Percentiles rank a stretch among this genome's conserved stretches.
These are phyloP conservation scores for Colostygia pectinataria DNA, from an alignment of 2,888 invertebrate species.

Conservation along the genomic window DNA sequence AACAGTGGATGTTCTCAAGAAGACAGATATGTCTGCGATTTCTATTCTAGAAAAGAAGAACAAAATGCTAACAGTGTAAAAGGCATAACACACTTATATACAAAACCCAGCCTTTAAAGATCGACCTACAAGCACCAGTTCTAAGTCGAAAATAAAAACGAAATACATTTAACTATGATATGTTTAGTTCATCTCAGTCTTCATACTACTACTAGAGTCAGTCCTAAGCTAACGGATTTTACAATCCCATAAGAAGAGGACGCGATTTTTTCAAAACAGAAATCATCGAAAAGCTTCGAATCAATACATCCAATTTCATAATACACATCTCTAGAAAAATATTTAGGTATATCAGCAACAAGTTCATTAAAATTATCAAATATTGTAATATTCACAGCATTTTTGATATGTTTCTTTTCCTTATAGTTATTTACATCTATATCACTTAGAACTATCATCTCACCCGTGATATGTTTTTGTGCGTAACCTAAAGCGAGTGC, in stretches of 20 bases:
- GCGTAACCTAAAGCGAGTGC: conserved; percentile 77
- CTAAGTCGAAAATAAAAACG: conserved; percentile 79
- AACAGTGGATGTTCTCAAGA: conserved; percentile 44
- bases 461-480: conserved; percentile 64
- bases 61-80: conserved; percentile 68
- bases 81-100: conserved; percentile 78
- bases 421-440: conserved; percentile 71
- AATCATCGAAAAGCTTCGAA: conserved; percentile 75
- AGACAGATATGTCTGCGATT: conserved; percentile 36
- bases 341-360: conserved; percentile 80
- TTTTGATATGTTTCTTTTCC: conserved; percentile 78
- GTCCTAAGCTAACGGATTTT: conserved; percentile 80
- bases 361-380: conserved; percentile 77
- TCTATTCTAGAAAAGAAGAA: conserved; percentile 47
- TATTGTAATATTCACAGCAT: conserved; percentile 83
- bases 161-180: conserved; percentile 76
- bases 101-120: conserved; percentile 81
- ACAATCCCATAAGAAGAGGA: conserved; percentile 81
- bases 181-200: conserved; percentile 81
- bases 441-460: conserved; percentile 57
- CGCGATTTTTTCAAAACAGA: conserved; percentile 77
- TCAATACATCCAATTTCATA: conserved; percentile 72
- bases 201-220: conserved; percentile 80
- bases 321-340: conserved; percentile 83
- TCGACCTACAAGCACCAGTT: conserved; percentile 83